Conservation (phyloP, 2,888 invertebrate species). For the Eilema sororculum region DNA sequence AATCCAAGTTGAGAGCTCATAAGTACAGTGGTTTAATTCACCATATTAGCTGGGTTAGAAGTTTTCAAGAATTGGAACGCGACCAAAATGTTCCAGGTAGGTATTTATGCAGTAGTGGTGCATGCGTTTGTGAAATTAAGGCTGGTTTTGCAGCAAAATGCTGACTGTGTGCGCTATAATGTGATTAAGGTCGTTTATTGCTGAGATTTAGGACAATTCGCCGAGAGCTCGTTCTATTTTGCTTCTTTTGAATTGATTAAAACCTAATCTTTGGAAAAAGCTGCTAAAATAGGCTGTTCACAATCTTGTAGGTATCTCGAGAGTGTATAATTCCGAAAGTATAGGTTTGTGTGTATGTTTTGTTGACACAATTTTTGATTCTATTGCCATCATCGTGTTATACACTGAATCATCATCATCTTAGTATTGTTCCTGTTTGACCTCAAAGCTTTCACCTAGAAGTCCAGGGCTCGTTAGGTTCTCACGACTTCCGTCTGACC, state of each 20-base stretch:
- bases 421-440: too few relatives aligned
- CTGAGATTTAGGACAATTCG: constrained; percentile 11
- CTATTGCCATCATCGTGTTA: too few relatives aligned
- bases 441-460: too few relatives aligned
- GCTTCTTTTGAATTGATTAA: background rate
- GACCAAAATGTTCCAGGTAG: constrained; percentile 44
- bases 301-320: background rate
- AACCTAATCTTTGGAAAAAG: background rate
- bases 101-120: constrained; percentile 35
- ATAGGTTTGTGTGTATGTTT: too few relatives aligned
- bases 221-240: background rate
- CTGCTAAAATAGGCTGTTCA: background rate
- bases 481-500: too few relatives aligned
- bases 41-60: constrained; percentile 24
- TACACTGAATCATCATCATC: too few relatives aligned
- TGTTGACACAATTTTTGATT: too few relatives aligned
- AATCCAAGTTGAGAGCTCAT: constrained; percentile 8
- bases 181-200: constrained; percentile 17
- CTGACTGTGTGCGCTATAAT: constrained; percentile 11
- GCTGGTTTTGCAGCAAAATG: background rate
- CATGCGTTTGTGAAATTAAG: constrained; percentile 40
- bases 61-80: constrained; percentile 38
- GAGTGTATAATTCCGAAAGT: too few relatives aligned
- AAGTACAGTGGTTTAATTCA: constrained; percentile 33
- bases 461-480: too few relatives aligned